Base-by-base conservation (phyloP, 2,113 vertebrate species). In the Heteronetta atricapilla region DNA sequence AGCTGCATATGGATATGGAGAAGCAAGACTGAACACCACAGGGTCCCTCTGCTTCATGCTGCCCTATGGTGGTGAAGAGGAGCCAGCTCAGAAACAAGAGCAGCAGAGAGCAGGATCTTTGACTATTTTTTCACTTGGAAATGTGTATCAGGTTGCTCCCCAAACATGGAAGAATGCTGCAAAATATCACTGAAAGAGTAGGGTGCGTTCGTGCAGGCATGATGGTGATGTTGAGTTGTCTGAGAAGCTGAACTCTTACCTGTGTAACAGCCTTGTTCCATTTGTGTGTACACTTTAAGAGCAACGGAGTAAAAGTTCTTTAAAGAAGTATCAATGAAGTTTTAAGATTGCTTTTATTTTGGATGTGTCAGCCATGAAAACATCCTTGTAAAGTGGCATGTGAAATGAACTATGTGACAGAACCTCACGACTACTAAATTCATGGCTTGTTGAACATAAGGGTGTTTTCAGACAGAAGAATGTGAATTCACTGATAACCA, bases 1-100 rank as follows among this genome's bases (percentile, higher is more conserved):
- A 92, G 88, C 38, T 94, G 44, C 77, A 83, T 88, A 81, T 70
- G 92, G 83, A 76, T 91, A 94, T 42, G 25, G 67, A 34, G 66
- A 94, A 85, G 63, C 40, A 80, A 83, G 86, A 95, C 1, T 67
- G 90, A 92, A 73, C 11, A 21, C 52, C 62, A 78, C 53, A 34
- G 36, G 26, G 28, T 26, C 87, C 86, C 40, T 81, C 72, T 74
- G 50, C 46, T 82, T 86, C 58, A 31, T 22, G 69, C 50, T 81
- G 53, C 10, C 72, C 34, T 22, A 0, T 9, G 20, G 33, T 67
- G 34, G 36, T 40, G 33, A 40, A 33, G n/a, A 81, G 78, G n/a
- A 87, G 44, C 67, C 28, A 80, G 82, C 8, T 46, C 53, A 80
- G 50, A 87, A 89, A 86, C 21, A 80, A 80, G 17, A 9, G 81